Percentiles rank a stretch among this genome's conserved stretches.
Conservation (phyloP, 2,888 invertebrate species). For the Aquatica leii region DNA sequence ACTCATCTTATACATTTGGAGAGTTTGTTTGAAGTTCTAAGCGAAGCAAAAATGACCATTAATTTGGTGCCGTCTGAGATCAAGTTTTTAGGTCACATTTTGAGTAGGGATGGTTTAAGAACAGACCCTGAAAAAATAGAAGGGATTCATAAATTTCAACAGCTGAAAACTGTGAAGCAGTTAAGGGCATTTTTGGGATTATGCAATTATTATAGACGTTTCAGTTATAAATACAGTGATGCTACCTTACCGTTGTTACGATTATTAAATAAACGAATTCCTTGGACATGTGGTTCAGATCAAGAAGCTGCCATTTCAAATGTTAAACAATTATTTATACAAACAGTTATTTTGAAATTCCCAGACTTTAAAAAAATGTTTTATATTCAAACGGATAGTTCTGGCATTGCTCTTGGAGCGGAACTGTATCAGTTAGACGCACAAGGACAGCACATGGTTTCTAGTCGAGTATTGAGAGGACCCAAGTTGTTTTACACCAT, state of each 20-base stretch:
- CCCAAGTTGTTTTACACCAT: constrained; percentile 24
- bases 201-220: constrained; percentile 38
- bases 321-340: constrained; percentile 26
- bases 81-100: too few relatives aligned
- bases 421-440: constrained; percentile 14
- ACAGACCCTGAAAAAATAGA: too few relatives aligned
- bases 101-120: too few relatives aligned
- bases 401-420: constrained; percentile 21
- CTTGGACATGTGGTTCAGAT: constrained; percentile 30
- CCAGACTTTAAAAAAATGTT: constrained; percentile 21
- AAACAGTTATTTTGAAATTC: constrained; percentile 17
- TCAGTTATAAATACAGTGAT: constrained; percentile 28
- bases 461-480: background rate
- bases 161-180: too few relatives aligned
- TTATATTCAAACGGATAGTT: constrained; percentile 24
- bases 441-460: constrained; percentile 10
- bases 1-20: too few relatives aligned
- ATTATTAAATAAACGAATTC: constrained; percentile 28
- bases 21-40: too few relatives aligned
- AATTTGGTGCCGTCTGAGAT: too few relatives aligned
- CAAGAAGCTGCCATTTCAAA: constrained; percentile 13
- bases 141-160: too few relatives aligned
- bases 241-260: constrained; percentile 18
- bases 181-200: too few relatives aligned
- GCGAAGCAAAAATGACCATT: too few relatives aligned